phyloP scores from a whole-genome alignment of 2,888 invertebrate species.

The Parelbella ahira region DNA sequence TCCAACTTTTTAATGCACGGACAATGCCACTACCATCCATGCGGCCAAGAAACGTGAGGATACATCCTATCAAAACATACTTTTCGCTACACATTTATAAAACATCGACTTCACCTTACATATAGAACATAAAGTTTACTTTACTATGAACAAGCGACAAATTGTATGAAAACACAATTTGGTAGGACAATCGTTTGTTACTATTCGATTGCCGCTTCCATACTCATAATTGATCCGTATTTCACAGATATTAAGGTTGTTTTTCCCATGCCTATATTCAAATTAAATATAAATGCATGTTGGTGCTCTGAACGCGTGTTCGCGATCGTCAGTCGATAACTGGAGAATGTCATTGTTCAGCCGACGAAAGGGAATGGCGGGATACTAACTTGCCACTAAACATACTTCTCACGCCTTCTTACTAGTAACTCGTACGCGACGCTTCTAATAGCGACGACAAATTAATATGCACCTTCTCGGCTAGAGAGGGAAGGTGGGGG shows the following conservation, averaged over 20 bases:
- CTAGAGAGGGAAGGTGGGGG: not conserved
- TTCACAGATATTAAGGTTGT: not conserved
- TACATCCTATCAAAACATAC: no score
- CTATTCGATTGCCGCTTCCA: not conserved
- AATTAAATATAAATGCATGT: no score
- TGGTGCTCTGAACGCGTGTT: constrained; percentile 32
- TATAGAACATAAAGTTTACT: constrained; percentile 13
- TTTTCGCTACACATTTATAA: no score
- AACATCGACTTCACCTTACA: no score
- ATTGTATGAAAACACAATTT: constrained; percentile 18
- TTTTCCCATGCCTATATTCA: no score
- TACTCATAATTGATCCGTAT: no score
- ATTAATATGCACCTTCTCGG: constrained; percentile 18
- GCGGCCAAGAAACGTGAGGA: no score
- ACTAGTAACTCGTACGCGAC: constrained; percentile 27
- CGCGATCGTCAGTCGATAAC: constrained; percentile 39
- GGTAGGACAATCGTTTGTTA: constrained; percentile 12
- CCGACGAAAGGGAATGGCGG: constrained; percentile 45
- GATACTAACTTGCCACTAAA: constrained; percentile 36
- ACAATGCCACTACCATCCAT: no score
- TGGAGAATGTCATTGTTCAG: constrained; percentile 44
- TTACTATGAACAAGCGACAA: constrained; percentile 7
- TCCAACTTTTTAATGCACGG: no score
- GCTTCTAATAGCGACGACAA: constrained; percentile 31
- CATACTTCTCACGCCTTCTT: constrained; percentile 43